A percentile compares a stretch with the other conserved stretches of the same genome.
phyloP scores from a whole-genome alignment of 2,797 vertebrate genomes.

The Siniperca obscura region DNA sequence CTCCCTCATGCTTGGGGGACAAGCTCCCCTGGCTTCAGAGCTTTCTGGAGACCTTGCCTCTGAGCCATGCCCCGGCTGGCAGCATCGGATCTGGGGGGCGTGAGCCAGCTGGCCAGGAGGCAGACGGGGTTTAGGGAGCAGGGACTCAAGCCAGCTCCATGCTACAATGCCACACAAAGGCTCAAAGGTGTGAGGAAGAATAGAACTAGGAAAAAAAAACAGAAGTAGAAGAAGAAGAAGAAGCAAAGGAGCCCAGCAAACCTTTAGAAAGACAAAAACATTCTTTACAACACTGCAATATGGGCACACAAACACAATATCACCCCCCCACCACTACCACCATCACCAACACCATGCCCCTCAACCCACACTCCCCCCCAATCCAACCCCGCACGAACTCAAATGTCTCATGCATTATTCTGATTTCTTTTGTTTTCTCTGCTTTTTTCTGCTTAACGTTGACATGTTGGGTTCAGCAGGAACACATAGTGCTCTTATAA shows the following conservation, averaged over 20 bases:
- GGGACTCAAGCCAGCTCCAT: slow-evolving; percentile 82
- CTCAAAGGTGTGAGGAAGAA: slow-evolving; percentile 87
- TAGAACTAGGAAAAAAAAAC: slow-evolving; percentile 59
- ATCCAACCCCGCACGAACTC: slow-evolving; percentile 71
- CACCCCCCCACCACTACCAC: slow-evolving; percentile 9
- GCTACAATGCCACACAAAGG: slow-evolving; percentile 85
- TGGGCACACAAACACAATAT: slow-evolving; percentile 68
- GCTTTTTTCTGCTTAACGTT: slow-evolving; percentile 66
- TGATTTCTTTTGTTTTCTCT: slow-evolving; percentile 80
- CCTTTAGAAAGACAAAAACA: slow-evolving; percentile 83
- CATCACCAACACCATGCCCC: slow-evolving; percentile 34
- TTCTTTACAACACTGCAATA: slow-evolving; percentile 81
- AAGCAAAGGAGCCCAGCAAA: slow-evolving; percentile 79
- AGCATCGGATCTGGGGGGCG: slow-evolving; percentile 75
- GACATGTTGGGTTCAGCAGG: slow-evolving; percentile 79
- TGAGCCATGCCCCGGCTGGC: slow-evolving; percentile 82
- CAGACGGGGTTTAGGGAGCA: slow-evolving; percentile 83
- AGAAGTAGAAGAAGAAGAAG: slow-evolving; percentile 57
- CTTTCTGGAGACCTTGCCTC: slow-evolving; percentile 74
- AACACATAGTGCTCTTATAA: slow-evolving; percentile 80
- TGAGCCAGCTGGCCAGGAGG: slow-evolving; percentile 85
- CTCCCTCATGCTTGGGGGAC: slow-evolving; percentile 57
- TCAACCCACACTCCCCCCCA: slow-evolving; percentile 56
- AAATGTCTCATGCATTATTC: slow-evolving; percentile 87
- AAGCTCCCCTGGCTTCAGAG: slow-evolving; percentile 70